Evolutionary conservation across 2,888 invertebrate genomes (phyloP).

Genomic region (Deroplatys truncata): DNA sequence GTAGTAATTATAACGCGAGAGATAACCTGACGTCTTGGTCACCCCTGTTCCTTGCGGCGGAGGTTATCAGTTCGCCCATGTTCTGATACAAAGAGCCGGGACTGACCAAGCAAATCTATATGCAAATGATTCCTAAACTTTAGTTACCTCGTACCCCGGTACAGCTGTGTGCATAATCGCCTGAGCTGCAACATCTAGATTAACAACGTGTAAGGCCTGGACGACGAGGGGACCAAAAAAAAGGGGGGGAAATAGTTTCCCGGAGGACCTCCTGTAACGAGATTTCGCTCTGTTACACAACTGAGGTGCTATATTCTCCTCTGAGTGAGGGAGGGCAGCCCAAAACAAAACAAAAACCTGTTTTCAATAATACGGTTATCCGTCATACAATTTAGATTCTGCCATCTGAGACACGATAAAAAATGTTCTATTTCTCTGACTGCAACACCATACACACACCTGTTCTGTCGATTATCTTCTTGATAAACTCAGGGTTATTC

Average conservation of each 20-base stretch:
- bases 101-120: conserved; percentile 22
- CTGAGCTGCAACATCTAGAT: not conserved
- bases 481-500: too few species aligned
- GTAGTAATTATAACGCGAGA: too few species aligned
- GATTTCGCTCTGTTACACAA: not conserved
- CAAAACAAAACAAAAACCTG: not conserved
- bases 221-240: not conserved
- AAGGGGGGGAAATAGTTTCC: not conserved
- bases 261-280: not conserved
- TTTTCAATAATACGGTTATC: not conserved
- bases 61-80: not conserved
- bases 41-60: not conserved
- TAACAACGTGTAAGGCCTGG: not conserved
- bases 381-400: not conserved
- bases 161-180: not conserved
- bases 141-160: not conserved
- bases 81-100: not conserved
- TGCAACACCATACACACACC: too few species aligned
- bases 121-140: conserved; percentile 22
- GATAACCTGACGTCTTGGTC: not conserved
- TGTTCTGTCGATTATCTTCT: too few species aligned
- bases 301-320: not conserved
- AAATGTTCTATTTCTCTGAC: too few species aligned
- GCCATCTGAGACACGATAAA: not conserved
- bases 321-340: not conserved